Evolutionary conservation across 1,140 invertebrate genomes (phyloP).

Genomic region (Telenomus remus): DNA sequence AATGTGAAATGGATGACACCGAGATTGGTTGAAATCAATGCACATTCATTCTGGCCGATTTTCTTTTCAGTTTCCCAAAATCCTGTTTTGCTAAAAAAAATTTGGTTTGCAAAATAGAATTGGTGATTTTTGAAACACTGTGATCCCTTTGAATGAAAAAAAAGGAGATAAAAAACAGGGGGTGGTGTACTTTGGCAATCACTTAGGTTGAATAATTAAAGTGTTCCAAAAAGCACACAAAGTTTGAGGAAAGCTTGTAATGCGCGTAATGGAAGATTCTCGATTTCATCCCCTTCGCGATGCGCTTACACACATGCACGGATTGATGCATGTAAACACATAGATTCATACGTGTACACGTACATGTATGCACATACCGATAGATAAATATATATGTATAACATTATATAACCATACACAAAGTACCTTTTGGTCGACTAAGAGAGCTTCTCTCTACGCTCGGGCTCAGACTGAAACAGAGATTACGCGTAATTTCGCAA

Average conservation of each 20-base stretch:
- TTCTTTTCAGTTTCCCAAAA: too few relatives aligned
- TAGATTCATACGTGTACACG: slow-evolving; percentile 58
- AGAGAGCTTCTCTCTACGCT: slow-evolving; percentile 75
- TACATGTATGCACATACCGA: slow-evolving; percentile 63
- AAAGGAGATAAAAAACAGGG: too few relatives aligned
- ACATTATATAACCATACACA: slow-evolving; percentile 76
- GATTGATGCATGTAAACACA: slow-evolving; percentile 61
- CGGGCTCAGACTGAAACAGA: slow-evolving; percentile 76
- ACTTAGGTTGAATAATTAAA: neutral
- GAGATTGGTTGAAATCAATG: slow-evolving; percentile 34
- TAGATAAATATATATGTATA: slow-evolving; percentile 64
- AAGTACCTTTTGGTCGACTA: slow-evolving; percentile 76
- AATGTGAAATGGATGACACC: slow-evolving; percentile 58
- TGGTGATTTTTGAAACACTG: too few relatives aligned
- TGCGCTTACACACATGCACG: slow-evolving; percentile 59
- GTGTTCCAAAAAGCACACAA: slow-evolving; percentile 3
- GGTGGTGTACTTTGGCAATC: too few relatives aligned
- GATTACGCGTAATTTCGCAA: slow-evolving; percentile 74
- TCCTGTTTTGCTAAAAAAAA: too few relatives aligned
- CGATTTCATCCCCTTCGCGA: slow-evolving; percentile 59
- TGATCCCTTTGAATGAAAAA: too few relatives aligned
- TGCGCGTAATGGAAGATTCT: slow-evolving; percentile 36
- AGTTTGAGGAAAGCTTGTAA: neutral
- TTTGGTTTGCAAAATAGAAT: too few relatives aligned
- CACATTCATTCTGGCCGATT: slow-evolving; percentile 7